These are phyloP conservation scores for Drosophila cracens DNA, from an alignment of 2,888 invertebrate species.

Conservation along the genomic window DNA sequence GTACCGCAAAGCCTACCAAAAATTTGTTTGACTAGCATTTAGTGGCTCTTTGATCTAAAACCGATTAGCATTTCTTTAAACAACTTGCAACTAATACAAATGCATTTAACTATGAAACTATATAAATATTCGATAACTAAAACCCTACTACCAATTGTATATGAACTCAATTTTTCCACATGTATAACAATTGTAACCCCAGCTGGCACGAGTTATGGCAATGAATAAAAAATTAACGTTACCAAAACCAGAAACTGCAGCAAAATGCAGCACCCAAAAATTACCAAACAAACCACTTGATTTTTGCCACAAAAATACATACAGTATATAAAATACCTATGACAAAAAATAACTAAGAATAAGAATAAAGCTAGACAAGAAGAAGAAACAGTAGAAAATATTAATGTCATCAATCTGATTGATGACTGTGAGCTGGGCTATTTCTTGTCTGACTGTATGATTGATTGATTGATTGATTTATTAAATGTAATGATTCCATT, in stretches of 20 bases:
- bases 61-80: slow-evolving; percentile 69
- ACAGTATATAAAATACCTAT: slow-evolving; percentile 15
- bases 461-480: slow-evolving; percentile 69
- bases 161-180: slow-evolving; percentile 62
- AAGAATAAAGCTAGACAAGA: slow-evolving; percentile 14
- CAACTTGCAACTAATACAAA: slow-evolving; percentile 59
- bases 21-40: slow-evolving; percentile 75
- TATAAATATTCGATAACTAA: slow-evolving; percentile 38
- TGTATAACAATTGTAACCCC: slow-evolving; percentile 82
- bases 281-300: slow-evolving; percentile 15
- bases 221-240: slow-evolving; percentile 54
- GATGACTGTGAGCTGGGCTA: slow-evolving; percentile 55
- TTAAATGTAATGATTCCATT: slow-evolving; percentile 58
- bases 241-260: slow-evolving; percentile 47
- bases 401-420: slow-evolving; percentile 62
- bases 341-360: slow-evolving; percentile 23
- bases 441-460: slow-evolving; percentile 55
- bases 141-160: slow-evolving; percentile 57
- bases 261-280: slow-evolving; percentile 38
- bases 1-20: slow-evolving; percentile 67
- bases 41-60: slow-evolving; percentile 70
- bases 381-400: slow-evolving; percentile 18
- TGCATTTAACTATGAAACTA: slow-evolving; percentile 37
- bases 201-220: slow-evolving; percentile 86
- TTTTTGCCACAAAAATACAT: slow-evolving; percentile 27